phyloP scores from a whole-genome alignment of 2,888 invertebrate species.

The Tyria jacobaeae region DNA sequence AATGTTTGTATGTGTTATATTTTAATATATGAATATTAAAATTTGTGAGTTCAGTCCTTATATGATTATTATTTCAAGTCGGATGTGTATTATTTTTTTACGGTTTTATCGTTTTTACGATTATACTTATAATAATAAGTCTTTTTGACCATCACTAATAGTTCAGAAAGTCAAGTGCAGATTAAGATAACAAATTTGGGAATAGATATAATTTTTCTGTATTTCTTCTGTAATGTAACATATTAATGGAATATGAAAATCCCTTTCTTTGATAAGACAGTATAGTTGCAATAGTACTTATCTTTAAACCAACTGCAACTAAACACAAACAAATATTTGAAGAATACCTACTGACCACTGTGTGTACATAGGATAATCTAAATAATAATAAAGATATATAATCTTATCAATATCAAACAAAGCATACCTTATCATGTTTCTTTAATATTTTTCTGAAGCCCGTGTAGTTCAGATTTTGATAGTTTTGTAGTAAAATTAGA shows the following conservation, averaged over 20 bases:
- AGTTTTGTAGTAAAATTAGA: constrained; percentile 98
- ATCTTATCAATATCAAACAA: constrained; percentile 31
- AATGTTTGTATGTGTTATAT: too few species aligned
- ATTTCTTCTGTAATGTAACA: not conserved
- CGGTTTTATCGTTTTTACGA: too few species aligned
- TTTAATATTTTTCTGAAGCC: constrained; percentile 99
- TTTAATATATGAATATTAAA: too few species aligned
- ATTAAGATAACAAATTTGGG: too few species aligned
- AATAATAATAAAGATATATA: constrained; percentile 32
- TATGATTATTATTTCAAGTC: too few species aligned
- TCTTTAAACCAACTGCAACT: constrained; percentile 5
- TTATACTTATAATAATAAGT: too few species aligned
- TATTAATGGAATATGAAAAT: not conserved
- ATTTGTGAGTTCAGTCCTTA: too few species aligned
- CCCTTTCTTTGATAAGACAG: not conserved
- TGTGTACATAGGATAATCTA: constrained; percentile 32
- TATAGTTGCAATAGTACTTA: not conserved
- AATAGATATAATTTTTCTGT: too few species aligned
- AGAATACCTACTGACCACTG: constrained; percentile 27
- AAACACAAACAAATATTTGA: constrained; percentile 25
- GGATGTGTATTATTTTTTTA: too few species aligned
- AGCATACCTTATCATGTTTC: constrained; percentile 97
- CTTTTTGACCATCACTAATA: too few species aligned
- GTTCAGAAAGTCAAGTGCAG: too few species aligned
- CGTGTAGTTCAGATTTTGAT: constrained; percentile 99